A percentile compares a stretch with the other conserved stretches of the same genome.
Conservation (phyloP, 2,113 vertebrate genomes). For the Syrmaticus mikado region DNA sequence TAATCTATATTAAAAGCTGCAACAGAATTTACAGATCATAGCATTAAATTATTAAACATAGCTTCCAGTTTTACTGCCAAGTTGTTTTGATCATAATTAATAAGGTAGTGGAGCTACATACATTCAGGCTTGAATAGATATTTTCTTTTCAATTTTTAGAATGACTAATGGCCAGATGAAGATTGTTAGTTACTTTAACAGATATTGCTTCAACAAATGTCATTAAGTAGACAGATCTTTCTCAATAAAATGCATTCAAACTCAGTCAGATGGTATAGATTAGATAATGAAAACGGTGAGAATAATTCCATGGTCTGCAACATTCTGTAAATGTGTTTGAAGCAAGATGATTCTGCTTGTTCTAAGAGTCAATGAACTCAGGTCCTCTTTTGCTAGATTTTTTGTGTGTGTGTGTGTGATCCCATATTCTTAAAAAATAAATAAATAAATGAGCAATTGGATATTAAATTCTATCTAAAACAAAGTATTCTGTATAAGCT, state of each 20-base stretch:
- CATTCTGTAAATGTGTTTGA: rapidly evolving
- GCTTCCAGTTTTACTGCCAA: background rate
- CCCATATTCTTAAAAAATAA: background rate
- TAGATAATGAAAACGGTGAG: background rate
- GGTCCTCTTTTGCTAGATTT: background rate
- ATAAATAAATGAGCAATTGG: background rate
- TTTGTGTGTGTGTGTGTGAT: no score
- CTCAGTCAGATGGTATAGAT: background rate
- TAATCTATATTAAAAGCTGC: background rate
- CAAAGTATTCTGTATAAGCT: background rate
- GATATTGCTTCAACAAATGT: background rate
- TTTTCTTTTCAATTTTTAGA: background rate
- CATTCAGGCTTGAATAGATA: background rate
- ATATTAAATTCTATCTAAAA: background rate
- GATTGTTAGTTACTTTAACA: background rate
- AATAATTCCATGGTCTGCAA: background rate
- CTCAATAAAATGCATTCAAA: background rate
- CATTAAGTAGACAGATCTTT: background rate
- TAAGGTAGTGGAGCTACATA: background rate
- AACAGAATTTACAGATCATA: background rate
- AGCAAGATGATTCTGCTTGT: background rate
- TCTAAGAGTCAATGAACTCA: background rate
- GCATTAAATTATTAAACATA: background rate
- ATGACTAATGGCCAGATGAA: background rate
- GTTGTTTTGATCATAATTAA: background rate